A percentile compares a stretch with the other conserved stretches of the same genome.
phyloP scores from a whole-genome alignment of 2,113 vertebrate genomes.

The Paradisaea rubra region DNA sequence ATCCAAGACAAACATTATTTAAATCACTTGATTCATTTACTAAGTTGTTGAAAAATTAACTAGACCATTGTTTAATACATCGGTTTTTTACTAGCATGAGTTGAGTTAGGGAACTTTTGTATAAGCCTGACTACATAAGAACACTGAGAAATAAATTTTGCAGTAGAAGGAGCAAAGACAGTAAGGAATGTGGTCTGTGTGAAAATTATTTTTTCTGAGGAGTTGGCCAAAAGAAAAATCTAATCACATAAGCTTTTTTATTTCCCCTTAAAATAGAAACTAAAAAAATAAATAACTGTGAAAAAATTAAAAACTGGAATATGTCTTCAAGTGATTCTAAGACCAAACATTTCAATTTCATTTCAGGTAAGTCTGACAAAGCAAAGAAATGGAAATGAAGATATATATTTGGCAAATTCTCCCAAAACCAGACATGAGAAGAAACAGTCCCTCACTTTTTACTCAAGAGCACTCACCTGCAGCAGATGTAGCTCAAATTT shows the following conservation, averaged over 20 bases:
- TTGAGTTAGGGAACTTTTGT: background rate
- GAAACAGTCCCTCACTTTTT: background rate
- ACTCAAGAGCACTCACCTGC: background rate
- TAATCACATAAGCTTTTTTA: background rate
- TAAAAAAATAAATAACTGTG: background rate
- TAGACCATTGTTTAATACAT: background rate
- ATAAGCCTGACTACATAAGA: background rate
- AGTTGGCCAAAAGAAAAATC: background rate
- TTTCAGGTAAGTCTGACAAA: background rate
- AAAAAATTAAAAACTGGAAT: background rate
- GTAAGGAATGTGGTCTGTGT: background rate
- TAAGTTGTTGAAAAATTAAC: conserved; percentile 10
- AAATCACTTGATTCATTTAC: conserved; percentile 14
- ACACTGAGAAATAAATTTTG: background rate
- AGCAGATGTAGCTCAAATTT: background rate
- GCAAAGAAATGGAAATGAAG: background rate
- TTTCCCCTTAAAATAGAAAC: background rate
- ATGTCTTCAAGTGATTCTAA: background rate
- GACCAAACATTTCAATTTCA: background rate
- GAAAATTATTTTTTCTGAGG: background rate
- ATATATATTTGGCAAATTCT: background rate
- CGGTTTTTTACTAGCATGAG: background rate
- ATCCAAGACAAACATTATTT: conserved; percentile 8
- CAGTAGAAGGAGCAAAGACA: conserved; percentile 11
- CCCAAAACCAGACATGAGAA: background rate